Evolutionary conservation across 2,888 invertebrate genomes (phyloP).

Genomic region (Alcis repandata): DNA sequence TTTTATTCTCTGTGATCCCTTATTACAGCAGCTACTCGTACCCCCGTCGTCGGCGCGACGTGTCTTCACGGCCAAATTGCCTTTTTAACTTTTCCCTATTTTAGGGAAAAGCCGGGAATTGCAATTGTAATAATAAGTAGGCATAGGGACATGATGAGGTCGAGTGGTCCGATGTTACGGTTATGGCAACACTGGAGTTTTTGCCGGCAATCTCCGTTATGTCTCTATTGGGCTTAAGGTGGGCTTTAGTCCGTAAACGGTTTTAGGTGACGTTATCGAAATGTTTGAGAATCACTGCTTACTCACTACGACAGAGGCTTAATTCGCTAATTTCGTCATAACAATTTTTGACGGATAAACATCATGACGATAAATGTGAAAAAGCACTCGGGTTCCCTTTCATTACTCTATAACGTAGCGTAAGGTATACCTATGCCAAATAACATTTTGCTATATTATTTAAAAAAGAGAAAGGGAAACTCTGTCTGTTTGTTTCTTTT

Average conservation of each 20-base stretch:
- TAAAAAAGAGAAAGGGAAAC: no score
- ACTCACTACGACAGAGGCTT: not conserved
- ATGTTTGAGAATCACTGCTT: constrained; percentile 16
- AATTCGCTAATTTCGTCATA: not conserved
- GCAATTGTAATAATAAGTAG: constrained; percentile 81
- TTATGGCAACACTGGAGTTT: constrained; percentile 64
- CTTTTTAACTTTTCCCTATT: constrained; percentile 87
- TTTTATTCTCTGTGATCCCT: constrained; percentile 68
- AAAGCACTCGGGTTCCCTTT: no score
- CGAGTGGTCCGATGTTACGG: constrained; percentile 61
- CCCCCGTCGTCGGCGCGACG: constrained; percentile 64
- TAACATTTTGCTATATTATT: no score
- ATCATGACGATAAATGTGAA: no score
- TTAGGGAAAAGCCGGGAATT: constrained; percentile 76
- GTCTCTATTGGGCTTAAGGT: constrained; percentile 36
- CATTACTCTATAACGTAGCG: no score
- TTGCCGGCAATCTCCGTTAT: constrained; percentile 44
- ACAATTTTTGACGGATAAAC: no score
- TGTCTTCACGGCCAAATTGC: constrained; percentile 80
- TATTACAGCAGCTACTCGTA: constrained; percentile 46
- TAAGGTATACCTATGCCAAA: no score
- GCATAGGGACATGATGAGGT: constrained; percentile 73
- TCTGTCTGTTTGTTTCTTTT: no score
- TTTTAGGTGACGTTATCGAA: constrained; percentile 15
- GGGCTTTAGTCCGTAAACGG: constrained; percentile 22